Conservation (phyloP, 2,113 vertebrate genomes). For the Callipepla californica region DNA sequence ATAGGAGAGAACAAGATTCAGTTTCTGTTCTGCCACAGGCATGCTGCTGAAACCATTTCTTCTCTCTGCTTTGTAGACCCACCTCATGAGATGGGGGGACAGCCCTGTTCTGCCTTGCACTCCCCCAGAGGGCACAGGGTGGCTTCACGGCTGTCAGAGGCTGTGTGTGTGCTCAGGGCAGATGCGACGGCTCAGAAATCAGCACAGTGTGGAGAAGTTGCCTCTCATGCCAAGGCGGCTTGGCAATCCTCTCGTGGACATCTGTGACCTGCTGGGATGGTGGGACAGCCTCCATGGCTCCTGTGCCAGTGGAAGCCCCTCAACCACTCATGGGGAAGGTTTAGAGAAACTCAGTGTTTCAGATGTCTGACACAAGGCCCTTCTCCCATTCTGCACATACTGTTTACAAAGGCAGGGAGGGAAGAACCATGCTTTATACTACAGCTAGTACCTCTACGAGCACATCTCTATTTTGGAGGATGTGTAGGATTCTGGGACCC, state of each 20-base stretch:
- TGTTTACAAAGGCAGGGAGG: background rate
- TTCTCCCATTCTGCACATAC: background rate
- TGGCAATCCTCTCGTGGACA: background rate
- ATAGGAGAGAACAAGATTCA: constrained; percentile 21
- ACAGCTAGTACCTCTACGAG: background rate
- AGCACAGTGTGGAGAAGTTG: background rate
- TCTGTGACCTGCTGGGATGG: constrained; percentile 43
- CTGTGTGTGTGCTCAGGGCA: background rate
- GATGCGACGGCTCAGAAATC: background rate
- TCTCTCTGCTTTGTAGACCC: background rate
- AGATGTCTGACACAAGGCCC: background rate
- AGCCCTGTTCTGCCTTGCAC: background rate
- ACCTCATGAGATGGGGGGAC: background rate
- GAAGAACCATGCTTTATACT: background rate
- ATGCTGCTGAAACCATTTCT: background rate
- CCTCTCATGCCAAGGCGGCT: constrained; percentile 21
- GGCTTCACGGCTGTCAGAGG: background rate
- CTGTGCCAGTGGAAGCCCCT: background rate
- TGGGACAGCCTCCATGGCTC: constrained; percentile 12
- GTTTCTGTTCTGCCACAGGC: constrained; percentile 24
- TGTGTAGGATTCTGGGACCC: background rate
- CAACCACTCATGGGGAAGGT: background rate
- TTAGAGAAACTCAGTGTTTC: background rate
- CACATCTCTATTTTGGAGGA: background rate
- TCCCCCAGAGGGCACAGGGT: background rate